Base-by-base conservation (phyloP, 2,888 invertebrate species). In the Sinopyrophorus schimmeli region DNA sequence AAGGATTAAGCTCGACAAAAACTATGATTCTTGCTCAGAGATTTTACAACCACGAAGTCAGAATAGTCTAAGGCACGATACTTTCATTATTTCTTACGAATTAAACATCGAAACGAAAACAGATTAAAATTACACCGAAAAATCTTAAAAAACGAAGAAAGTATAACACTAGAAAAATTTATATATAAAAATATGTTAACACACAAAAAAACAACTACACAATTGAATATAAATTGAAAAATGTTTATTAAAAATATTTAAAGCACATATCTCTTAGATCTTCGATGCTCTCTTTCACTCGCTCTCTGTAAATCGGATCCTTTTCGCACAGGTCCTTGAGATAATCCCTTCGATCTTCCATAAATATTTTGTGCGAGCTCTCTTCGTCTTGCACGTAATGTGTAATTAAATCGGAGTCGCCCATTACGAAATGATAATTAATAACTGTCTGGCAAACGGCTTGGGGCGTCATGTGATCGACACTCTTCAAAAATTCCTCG, bases 401-500 rank as follows among this genome's bases (percentile, higher is more conserved):
- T 20, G 47, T 49, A 30, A 62, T 53, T 26, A 41, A 3, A 14
- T 47, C 18, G 3, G 35, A 16, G 18, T 40, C 10, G n/a, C 20
- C 21, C 11, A 40, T 15, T 18, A 18, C 40, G 7, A 40, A 14
- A 20, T 28, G 41, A 26, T 34, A 40, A 12, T 20, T 41, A 10
- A 41, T n/a, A 6, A 17, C 27, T 16, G 47, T 23, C 17, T 47
- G 47, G 15, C 20, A 34, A 23, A 68, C 57, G 2, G 63, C 68
- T 47, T 68, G 67, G 4, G 62, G 31, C 52, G 67, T 69, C 26
- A 66, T 63, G 32, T 67, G 62, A 53, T 69, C 66, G 35, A 69
- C 69, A 32, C 69, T 71, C 5, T 62, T 54, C 39, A 70, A 30
- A 49, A 71, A 71, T 9, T 67, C 59, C 2, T 54, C 42, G 34